Evolutionary conservation across 92 coral and sea anemone species (phyloP).

Genomic region (Hydrozoanthus gracilis): DNA sequence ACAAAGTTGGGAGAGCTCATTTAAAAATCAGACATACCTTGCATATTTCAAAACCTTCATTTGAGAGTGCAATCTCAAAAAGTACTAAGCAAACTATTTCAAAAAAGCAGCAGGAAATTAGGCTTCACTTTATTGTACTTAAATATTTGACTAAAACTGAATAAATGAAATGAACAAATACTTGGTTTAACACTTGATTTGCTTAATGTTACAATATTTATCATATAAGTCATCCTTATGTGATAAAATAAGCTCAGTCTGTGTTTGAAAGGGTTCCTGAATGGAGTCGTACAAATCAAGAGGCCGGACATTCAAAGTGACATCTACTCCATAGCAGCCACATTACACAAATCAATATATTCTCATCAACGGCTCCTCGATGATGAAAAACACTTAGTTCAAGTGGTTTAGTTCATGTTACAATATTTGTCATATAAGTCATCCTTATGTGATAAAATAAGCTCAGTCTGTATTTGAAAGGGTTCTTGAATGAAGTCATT

Average conservation of each 20-base stretch:
- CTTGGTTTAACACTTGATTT: too few species aligned
- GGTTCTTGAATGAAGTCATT: too few species aligned
- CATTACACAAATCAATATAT: too few species aligned
- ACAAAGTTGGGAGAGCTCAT: background rate
- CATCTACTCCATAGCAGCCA: too few species aligned
- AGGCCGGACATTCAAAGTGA: too few species aligned
- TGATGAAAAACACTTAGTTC: background rate
- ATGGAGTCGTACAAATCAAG: too few species aligned
- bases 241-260: background rate
- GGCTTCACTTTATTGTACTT: too few species aligned
- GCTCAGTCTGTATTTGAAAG: background rate
- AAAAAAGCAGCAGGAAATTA: too few species aligned
- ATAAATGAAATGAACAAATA: too few species aligned
- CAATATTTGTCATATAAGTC: background rate
- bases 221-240: background rate
- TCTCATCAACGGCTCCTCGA: background rate
- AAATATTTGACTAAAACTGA: too few species aligned
- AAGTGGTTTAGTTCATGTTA: too few species aligned
- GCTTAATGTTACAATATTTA: background rate
- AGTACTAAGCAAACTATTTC: background rate
- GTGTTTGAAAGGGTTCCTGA: background rate
- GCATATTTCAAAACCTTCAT: background rate
- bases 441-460: background rate
- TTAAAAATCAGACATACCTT: background rate
- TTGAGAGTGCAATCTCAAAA: background rate